A percentile compares a stretch with the other conserved stretches of the same genome.
phyloP scores from a whole-genome alignment of 2,888 invertebrate genomes.

The Ornithoptera priamus region DNA sequence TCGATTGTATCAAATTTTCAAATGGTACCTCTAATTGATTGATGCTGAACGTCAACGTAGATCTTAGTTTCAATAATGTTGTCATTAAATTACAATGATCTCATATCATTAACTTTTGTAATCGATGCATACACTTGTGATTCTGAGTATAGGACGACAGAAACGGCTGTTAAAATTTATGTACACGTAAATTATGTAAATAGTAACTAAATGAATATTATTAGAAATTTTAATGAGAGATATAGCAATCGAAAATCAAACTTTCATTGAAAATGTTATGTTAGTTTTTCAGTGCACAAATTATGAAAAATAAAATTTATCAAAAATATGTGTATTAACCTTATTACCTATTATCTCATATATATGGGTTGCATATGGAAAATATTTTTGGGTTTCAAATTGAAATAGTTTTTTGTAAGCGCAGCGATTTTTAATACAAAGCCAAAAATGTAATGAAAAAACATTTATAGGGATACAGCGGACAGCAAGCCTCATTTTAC shows the following conservation, averaged over 20 bases:
- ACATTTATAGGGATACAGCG: not conserved
- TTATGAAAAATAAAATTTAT: too few relatives aligned
- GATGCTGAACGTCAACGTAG: not conserved
- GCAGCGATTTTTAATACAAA: not conserved
- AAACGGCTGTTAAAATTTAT: not conserved
- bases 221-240: not conserved
- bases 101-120: not conserved
- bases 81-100: not conserved
- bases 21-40: not conserved
- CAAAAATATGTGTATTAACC: too few relatives aligned
- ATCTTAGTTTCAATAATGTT: not conserved
- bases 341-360: not conserved
- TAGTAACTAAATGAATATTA: not conserved
- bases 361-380: not conserved
- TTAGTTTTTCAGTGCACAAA: too few relatives aligned
- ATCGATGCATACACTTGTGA: not conserved
- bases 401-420: not conserved
- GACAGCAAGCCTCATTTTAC: not conserved
- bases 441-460: not conserved
- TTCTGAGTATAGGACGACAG: not conserved
- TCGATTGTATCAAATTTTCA: not conserved
- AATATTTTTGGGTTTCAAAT: not conserved
- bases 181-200: not conserved
- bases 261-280: too few relatives aligned
- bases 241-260: not conserved